Base-by-base conservation (phyloP, 2,113 vertebrate species). In the Euleptes europaea region DNA sequence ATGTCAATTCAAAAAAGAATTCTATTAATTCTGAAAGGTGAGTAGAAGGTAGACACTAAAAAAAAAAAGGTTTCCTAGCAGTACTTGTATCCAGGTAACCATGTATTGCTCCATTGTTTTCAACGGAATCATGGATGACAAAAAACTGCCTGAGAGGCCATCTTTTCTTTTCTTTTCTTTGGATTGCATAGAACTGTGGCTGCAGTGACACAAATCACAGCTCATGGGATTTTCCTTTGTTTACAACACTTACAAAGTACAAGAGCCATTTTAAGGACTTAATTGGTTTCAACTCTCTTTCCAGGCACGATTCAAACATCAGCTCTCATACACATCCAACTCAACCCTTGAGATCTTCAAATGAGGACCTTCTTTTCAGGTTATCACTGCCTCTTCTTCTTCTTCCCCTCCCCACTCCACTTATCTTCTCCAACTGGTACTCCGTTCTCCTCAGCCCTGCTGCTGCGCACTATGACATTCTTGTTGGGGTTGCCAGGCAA, bases 1-100 rank as follows among this genome's bases (percentile, higher is more conserved):
- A n/a, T 63, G 67, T 60, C 21, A 78, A 71, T 72, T 72, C 26
- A 63, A 63, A 63, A 85, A 60, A 78, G 57, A 38, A 60, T 71
- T 31, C 69, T 84, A 69, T 78, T 78, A 84, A 78, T 78, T 78
- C 60, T 60, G 76, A 71, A 74, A 28, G 57, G 7, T 60, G 40
- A 38, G 17, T 28, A 49, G 72, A 49, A 47, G 26, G 38, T 35
- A 33, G 67, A 38, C 26, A 23, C 35, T 69, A 44, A 66, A 42
- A 67, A 78, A 57, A 84, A 67, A 78, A 57, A 84, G 42, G 49
- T 38, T 85, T 44, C 13, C 19, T 63, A n/a, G 8, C 38, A 79
- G 1, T 47, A 21, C 28, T 35, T 72, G n/a, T 47, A 72, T 47
- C 57, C 28, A 79, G 67, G 31, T 35, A 60, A 21, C 42, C 23